phyloP scores from a whole-genome alignment of 2,888 invertebrate genomes.

The Callyntrura guangdongensis region DNA sequence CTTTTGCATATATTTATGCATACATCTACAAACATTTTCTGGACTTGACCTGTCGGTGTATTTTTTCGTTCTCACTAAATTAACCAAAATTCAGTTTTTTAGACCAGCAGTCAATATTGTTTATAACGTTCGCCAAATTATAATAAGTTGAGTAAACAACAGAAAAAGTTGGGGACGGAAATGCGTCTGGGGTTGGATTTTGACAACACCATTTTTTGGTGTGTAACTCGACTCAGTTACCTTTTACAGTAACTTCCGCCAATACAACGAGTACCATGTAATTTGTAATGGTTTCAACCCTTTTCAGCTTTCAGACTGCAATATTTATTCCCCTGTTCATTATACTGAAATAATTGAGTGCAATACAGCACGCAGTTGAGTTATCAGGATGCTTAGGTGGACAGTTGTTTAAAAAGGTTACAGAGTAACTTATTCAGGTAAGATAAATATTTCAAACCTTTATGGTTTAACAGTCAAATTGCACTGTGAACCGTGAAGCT shows the following conservation, averaged over 20 bases:
- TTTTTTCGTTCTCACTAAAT: neutral
- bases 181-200: neutral
- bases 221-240: neutral
- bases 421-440: no score
- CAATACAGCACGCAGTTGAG: neutral
- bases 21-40: neutral
- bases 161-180: neutral
- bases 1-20: neutral
- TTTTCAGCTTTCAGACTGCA: neutral
- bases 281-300: conserved; percentile 4
- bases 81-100: conserved; percentile 9
- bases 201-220: neutral
- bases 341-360: neutral
- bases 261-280: neutral
- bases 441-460: no score
- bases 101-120: neutral
- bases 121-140: neutral
- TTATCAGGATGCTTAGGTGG: neutral
- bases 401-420: neutral
- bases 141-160: neutral
- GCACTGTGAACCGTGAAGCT: no score
- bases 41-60: neutral
- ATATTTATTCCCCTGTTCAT: conserved; percentile 16
- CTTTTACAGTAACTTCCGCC: conserved; percentile 18
- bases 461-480: no score